Evolutionary conservation across 2,888 invertebrate species (phyloP).

Genomic region (Atethmia centrago): DNA sequence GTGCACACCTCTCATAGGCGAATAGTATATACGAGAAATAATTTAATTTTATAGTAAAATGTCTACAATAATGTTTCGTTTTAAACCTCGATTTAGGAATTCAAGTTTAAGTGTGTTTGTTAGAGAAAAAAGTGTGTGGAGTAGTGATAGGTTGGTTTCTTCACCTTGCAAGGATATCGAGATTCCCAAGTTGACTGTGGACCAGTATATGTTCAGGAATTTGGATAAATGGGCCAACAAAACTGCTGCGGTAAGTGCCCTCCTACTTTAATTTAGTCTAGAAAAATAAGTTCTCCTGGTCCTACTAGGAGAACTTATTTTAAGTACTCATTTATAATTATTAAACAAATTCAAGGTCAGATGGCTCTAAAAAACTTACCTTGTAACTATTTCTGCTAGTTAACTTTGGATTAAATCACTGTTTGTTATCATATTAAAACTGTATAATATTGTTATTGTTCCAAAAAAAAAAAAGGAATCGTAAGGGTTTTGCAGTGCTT

Average conservation of each 20-base stretch:
- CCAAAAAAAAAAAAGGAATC: too few relatives aligned
- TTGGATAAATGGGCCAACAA: slow-evolving; percentile 91
- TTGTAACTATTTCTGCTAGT: background rate
- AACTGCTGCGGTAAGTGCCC: slow-evolving; percentile 86
- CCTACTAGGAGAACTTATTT: background rate
- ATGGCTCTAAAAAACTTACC: too few relatives aligned
- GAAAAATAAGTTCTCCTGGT: background rate
- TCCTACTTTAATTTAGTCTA: background rate
- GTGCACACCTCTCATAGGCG: background rate
- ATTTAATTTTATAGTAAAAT: slow-evolving; percentile 28
- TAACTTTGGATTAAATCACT: background rate
- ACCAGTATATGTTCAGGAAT: slow-evolving; percentile 90
- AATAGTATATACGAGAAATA: background rate
- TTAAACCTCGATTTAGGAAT: slow-evolving; percentile 45
- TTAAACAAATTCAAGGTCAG: background rate
- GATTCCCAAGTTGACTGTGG: slow-evolving; percentile 87
- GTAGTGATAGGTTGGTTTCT: slow-evolving; percentile 67
- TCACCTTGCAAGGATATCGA: slow-evolving; percentile 87
- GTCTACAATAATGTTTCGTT: slow-evolving; percentile 51
- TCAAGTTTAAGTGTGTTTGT: slow-evolving; percentile 45
- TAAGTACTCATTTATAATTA: too few relatives aligned
- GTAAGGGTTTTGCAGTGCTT: too few relatives aligned
- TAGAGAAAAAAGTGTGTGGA: slow-evolving; percentile 74
- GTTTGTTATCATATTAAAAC: too few relatives aligned
- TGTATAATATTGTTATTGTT: too few relatives aligned